Evolutionary conservation across 2,113 vertebrate genomes (phyloP), one percentile per base, ranked within the genome.

Genomic region (Percina caprodes): DNA sequence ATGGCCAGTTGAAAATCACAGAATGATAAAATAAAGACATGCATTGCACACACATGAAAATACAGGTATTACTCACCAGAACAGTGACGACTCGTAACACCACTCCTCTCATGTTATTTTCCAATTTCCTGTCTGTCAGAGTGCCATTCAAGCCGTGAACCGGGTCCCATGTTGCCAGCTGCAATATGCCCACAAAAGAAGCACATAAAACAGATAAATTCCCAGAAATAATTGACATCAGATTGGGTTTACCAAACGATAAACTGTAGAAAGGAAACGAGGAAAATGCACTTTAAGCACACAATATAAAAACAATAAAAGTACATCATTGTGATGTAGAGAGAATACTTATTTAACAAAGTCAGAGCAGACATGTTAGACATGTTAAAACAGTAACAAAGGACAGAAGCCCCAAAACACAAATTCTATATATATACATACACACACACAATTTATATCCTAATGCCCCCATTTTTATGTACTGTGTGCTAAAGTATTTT

Each of bases 151-250:
- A 91, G 74, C 98, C 98, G 5, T 97, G 97, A 54, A 97, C 69
- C 0, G 98, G 98, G 88, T 98, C 98, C 98, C 98, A 99, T 51
- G 97, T 98, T n/a, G 96, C 98, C 6, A 99, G 96, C 98, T 99
- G 93, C 59, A 96, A 95, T 45, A 92, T 74, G 71, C 14, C 48
- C 30, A 65, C 24, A 79, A 55, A 83, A 88, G 0, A 71, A 16
- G 59, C 18, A 78, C 11, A 74, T 2, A 10, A 39, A 39, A 39
- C 10, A 70, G 62, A 85, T 52, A 86, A 52, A 70, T 59, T 55
- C 1, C 24, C 6, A 62, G 35, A 62, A 9, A 72, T 45, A 2
- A 16, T 21, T 3, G 23, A 46, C 15, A 51, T 1, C 2, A 1
- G 1, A 23, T n/a, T 61, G 19, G 16, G 9, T 68, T 60, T 35